Conservation (phyloP, 1,140 invertebrate genomes). For the Anadara kagoshimensis region DNA sequence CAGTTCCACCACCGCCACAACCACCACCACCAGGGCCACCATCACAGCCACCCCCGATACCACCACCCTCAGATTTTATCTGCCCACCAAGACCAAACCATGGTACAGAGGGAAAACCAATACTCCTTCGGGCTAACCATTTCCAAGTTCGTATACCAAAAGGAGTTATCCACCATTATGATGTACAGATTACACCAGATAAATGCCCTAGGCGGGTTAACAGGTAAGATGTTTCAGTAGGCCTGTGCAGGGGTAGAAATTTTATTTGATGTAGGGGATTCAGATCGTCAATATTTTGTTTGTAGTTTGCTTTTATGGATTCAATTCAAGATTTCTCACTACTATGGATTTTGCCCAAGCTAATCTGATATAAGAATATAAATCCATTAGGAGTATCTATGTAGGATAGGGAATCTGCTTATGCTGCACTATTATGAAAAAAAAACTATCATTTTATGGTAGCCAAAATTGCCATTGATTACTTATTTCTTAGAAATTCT, state of each 20-base stretch:
- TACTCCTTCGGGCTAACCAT: constrained; percentile 97
- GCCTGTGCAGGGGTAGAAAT: not conserved
- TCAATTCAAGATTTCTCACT: no score
- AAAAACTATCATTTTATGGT: no score
- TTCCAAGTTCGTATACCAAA: constrained; percentile 99
- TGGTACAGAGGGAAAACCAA: constrained; percentile 95
- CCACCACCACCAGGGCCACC: constrained; percentile 16
- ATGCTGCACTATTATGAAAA: no score
- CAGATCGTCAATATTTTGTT: no score
- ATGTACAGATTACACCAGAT: constrained; percentile 98
- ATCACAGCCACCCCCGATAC: constrained; percentile 20
- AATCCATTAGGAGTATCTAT: no score
- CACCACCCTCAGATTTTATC: constrained; percentile 59
- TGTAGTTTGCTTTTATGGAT: no score
- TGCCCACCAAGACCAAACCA: constrained; percentile 82
- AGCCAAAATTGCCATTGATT: no score
- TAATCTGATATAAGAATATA: no score
- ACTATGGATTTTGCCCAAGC: no score
- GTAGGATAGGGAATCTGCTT: no score
- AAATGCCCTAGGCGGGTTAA: constrained; percentile 99
- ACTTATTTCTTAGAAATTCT: no score
- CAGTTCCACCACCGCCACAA: constrained; percentile 29
- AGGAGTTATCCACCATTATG: constrained; percentile 96
- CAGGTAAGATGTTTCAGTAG: constrained; percentile 73
- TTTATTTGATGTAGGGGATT: no score